These are phyloP conservation scores for Copidosoma aretas DNA, from an alignment of 2,888 invertebrate genomes.

Conservation along the genomic window DNA sequence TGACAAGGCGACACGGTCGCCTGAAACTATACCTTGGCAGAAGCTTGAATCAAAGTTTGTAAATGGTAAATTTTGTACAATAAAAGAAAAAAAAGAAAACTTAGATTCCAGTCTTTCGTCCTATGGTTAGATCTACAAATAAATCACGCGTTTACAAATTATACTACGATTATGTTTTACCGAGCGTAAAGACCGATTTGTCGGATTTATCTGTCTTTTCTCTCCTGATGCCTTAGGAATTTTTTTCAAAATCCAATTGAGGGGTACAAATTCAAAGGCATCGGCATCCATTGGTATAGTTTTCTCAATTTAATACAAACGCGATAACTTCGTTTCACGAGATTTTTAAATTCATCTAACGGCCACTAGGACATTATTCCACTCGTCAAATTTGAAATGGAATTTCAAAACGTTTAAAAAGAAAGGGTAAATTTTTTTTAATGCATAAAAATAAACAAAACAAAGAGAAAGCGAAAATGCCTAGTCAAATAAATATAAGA, in stretches of 20 bases:
- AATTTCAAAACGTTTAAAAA: slow-evolving; percentile 21
- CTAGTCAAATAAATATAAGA: slow-evolving; percentile 3
- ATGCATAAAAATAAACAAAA: slow-evolving; percentile 4
- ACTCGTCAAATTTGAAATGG: slow-evolving; percentile 13
- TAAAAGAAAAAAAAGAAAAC: slow-evolving; percentile 23
- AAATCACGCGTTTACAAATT: slow-evolving; percentile 34
- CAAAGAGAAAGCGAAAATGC: slow-evolving; percentile 31
- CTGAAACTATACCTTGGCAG: background rate
- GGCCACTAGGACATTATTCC: slow-evolving; percentile 25
- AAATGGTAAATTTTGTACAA: slow-evolving; percentile 19
- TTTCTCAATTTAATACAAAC: slow-evolving; percentile 25
- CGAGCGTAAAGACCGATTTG: slow-evolving; percentile 12
- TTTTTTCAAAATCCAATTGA: slow-evolving; percentile 11
- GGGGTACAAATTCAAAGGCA: slow-evolving; percentile 21
- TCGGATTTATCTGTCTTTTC: slow-evolving; percentile 35
- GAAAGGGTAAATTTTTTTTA: slow-evolving; percentile 21
- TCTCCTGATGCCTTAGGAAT: slow-evolving; percentile 27
- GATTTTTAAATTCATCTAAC: slow-evolving; percentile 7
- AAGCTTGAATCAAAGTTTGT: background rate
- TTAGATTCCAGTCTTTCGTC: slow-evolving; percentile 12
- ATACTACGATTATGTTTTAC: slow-evolving; percentile 19
- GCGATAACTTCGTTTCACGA: background rate
- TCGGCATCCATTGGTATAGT: slow-evolving; percentile 15
- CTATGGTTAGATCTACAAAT: slow-evolving; percentile 22
- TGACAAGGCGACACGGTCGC: background rate